Base-by-base conservation (phyloP, 2,888 invertebrate species). In the Magallana nippona region DNA sequence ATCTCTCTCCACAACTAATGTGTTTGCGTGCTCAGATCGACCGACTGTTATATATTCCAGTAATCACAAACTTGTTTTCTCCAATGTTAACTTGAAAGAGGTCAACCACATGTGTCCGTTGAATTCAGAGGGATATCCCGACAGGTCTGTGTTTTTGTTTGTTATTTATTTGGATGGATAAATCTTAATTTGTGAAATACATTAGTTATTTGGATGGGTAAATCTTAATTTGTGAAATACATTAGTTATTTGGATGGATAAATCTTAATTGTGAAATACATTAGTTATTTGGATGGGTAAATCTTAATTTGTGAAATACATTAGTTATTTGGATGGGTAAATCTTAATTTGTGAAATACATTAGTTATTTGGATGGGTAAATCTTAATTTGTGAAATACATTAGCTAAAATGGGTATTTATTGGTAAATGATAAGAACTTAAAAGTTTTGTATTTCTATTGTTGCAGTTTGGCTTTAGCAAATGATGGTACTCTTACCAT, bases 11-110 rank as follows among this genome's bases (percentile, higher is more conserved):
- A 98, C 98, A 0, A 98, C 97, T 19, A 99, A 99, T 94, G 98
- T 99, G 58, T 99, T 99, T 95, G 99, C 99, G 32, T 99, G 99
- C 94, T 99, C 98, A 0, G 99, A 99, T 94, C 96, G 99, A 81
- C 99, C 99, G 0, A 99, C 99, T 0, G 99, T 99, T 17, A 99
- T 99, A 89, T 99, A 99, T 95, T 99, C 98, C 80, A 98, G 98
- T n/a, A 99, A 99, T 95, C 98, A 98, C 94, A 99, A 99, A 94
- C 95, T 99, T 57, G 98, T 99, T 2, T 99, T 99, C 95, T 98
- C 98, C n/a, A 99, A 99, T 95, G 99, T 98, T 1, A 98, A 95
- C 90, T 89, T 95, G 83, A 94, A 94, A 86, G 94, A 95, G 88
- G 95, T 99, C 0, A 98, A 98, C 92, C 98, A 99, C 93, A 99